Evolutionary conservation across 2,113 vertebrate species (phyloP).

Genomic region (Lutjanus erythropterus): DNA sequence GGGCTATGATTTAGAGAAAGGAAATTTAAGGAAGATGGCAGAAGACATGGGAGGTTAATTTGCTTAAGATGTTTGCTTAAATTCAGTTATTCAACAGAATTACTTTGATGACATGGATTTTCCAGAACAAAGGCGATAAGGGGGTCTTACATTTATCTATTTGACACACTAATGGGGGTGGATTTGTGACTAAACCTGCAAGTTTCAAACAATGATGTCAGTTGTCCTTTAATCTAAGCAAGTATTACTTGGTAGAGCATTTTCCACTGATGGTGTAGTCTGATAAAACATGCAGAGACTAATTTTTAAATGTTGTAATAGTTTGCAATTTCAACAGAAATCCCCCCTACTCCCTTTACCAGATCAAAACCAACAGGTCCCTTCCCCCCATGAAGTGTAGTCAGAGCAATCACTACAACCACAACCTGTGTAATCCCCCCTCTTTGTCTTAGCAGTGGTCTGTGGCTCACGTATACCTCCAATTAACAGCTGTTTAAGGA

Average conservation of each 20-base stretch:
- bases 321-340: neutral
- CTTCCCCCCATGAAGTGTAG: neutral
- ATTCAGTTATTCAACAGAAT: constrained; percentile 1
- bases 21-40: neutral
- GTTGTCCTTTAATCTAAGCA: constrained; percentile 19
- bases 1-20: neutral
- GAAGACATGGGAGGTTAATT: constrained; percentile 6
- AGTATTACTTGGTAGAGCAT: neutral
- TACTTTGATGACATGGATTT: constrained; percentile 14
- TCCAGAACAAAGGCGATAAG: constrained; percentile 19
- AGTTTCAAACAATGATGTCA: neutral
- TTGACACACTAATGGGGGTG: constrained; percentile 8
- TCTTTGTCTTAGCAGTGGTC: constrained; percentile 36
- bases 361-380: neutral
- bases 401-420: neutral
- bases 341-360: neutral
- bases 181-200: constrained; percentile 3
- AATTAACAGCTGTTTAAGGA: constrained; percentile 66
- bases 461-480: constrained; percentile 30
- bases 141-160: neutral
- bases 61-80: neutral
- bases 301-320: neutral
- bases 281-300: constrained; percentile 3
- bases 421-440: constrained; percentile 18
- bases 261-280: neutral